Evolutionary conservation across 2,888 invertebrate species (phyloP).

Genomic region (Drosophila mercatorum): DNA sequence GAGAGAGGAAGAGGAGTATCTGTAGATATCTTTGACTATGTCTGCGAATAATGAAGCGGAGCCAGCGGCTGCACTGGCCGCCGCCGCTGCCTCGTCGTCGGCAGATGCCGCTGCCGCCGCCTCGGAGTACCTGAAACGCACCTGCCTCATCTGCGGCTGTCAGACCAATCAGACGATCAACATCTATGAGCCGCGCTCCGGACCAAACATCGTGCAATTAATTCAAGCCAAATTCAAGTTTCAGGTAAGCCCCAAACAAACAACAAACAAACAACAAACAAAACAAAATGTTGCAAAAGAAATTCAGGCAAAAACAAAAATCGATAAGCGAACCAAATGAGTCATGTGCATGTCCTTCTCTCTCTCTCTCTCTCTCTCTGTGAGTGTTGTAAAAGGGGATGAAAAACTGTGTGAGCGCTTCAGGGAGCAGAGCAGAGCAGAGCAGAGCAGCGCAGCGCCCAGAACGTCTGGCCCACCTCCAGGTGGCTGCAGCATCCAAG

Average conservation of each 20-base stretch:
- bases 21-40: constrained; percentile 37
- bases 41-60: constrained; percentile 69
- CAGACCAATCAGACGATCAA: constrained; percentile 84
- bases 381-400: constrained; percentile 60
- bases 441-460: neutral
- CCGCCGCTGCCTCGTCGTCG: constrained; percentile 31
- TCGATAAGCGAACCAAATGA: constrained; percentile 73
- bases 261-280: constrained; percentile 1
- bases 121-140: constrained; percentile 82
- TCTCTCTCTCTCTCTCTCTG: constrained; percentile 14
- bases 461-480: constrained; percentile 1
- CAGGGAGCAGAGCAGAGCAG: constrained; percentile 8
- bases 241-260: constrained; percentile 76
- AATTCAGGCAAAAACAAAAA: constrained; percentile 51
- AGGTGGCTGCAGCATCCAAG: constrained; percentile 53
- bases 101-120: constrained; percentile 34
- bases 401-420: constrained; percentile 50
- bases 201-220: constrained; percentile 84
- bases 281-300: neutral
- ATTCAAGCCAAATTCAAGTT: constrained; percentile 85
- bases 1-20: neutral
- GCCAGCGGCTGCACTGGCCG: constrained; percentile 59
- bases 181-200: constrained; percentile 84
- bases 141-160: constrained; percentile 85
- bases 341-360: constrained; percentile 71